Evolutionary conservation across 1,140 invertebrate species (phyloP).

Genomic region (Ceratoteleas bidentatus): DNA sequence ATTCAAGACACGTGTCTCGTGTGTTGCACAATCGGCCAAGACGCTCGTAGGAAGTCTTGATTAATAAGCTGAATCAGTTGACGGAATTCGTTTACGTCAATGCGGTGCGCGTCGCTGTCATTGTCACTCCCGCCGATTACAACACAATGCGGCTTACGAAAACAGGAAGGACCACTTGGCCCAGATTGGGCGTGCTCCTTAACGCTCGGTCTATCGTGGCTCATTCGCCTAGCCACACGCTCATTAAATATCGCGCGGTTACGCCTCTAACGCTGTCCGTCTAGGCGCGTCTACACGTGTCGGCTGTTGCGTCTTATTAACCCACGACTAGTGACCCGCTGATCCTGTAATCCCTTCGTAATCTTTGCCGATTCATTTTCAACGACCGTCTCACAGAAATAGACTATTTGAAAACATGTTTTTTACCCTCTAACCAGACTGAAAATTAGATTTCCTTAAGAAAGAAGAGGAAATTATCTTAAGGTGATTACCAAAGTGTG

Average conservation of each 20-base stretch:
- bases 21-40: constrained; percentile 12
- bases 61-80: constrained; percentile 62
- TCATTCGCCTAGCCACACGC: constrained; percentile 58
- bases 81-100: constrained; percentile 59
- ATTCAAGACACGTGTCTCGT: constrained; percentile 16
- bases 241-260: constrained; percentile 60
- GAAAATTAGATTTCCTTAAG: too few relatives aligned
- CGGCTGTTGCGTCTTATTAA: constrained; percentile 41
- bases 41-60: constrained; percentile 55
- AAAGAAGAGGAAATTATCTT: too few relatives aligned
- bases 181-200: constrained; percentile 72
- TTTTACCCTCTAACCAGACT: too few relatives aligned
- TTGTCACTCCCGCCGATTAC: constrained; percentile 50
- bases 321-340: constrained; percentile 36
- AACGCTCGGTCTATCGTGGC: constrained; percentile 51
- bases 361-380: too few relatives aligned
- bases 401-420: too few relatives aligned
- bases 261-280: constrained; percentile 32
- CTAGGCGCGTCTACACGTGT: constrained; percentile 56
- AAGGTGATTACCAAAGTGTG: too few relatives aligned
- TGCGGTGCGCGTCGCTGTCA: constrained; percentile 35
- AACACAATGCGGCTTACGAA: constrained; percentile 63
- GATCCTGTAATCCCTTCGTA: constrained; percentile 18
- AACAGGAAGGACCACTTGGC: constrained; percentile 77
- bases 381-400: too few relatives aligned